These are phyloP conservation scores for Choristoneura rosaceana DNA, from an alignment of 2,888 invertebrate genomes.

Conservation along the genomic window DNA sequence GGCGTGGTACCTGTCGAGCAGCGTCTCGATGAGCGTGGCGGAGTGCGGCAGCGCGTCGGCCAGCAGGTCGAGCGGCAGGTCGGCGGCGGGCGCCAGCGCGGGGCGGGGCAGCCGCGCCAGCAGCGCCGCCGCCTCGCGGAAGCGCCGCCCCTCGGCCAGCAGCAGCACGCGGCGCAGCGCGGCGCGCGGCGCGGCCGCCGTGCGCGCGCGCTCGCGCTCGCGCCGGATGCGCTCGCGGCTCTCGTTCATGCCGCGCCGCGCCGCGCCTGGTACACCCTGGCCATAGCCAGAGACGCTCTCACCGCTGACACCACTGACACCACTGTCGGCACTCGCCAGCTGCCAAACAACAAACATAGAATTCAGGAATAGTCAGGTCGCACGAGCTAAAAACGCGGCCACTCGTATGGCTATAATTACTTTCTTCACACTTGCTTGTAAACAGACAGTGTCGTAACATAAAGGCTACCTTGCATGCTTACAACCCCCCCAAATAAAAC, in stretches of 20 bases:
- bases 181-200: conserved; percentile 74
- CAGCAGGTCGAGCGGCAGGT: conserved; percentile 94
- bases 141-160: conserved; percentile 94
- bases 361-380: too few species aligned
- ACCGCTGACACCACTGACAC: too few species aligned
- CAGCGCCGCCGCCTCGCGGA: conserved; percentile 95
- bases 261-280: conserved; percentile 9
- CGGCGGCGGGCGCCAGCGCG: conserved; percentile 90
- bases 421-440: too few species aligned
- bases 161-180: conserved; percentile 90
- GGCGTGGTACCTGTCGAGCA: conserved; percentile 87
- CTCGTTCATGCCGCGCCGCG: conserved; percentile 85
- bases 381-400: too few species aligned
- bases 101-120: conserved; percentile 92
- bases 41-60: conserved; percentile 96
- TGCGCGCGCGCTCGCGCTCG: conserved; percentile 85
- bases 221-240: conserved; percentile 90
- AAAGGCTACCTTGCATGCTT: too few species aligned
- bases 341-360: too few species aligned
- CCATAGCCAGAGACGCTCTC: conserved; percentile 10
- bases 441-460: too few species aligned
- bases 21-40: conserved; percentile 93
- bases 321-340: too few species aligned
- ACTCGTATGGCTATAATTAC: too few species aligned
- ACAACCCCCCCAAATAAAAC: too few species aligned